Evolutionary conservation across 2,888 invertebrate genomes (phyloP).

Genomic region (Iselma pallidipennis): DNA sequence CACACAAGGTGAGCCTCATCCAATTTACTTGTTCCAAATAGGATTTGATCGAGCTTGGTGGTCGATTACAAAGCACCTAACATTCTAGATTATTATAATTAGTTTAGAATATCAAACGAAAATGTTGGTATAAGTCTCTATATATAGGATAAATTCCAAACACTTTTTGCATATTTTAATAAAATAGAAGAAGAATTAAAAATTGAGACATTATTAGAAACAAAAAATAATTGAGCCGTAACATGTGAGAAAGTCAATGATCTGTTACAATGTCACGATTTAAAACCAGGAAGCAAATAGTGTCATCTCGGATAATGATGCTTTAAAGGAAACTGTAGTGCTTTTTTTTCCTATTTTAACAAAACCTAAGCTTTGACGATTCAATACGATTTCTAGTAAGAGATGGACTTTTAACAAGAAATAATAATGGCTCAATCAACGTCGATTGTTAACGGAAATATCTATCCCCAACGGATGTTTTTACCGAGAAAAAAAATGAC

Average conservation of each 20-base stretch:
- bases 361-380: not conserved
- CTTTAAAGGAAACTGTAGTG: conserved; percentile 24
- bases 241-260: conserved; percentile 16
- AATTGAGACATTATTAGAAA: not conserved
- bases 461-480: too few species aligned
- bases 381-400: not conserved
- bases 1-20: not conserved
- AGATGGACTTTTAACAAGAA: not conserved
- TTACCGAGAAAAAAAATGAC: not conserved
- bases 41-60: not conserved
- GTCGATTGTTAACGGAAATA: not conserved
- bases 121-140: too few species aligned
- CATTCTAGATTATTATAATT: not conserved
- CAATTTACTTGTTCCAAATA: not conserved
- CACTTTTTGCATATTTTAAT: too few species aligned
- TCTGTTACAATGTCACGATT: conserved; percentile 28
- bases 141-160: too few species aligned
- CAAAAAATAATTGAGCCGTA: not conserved
- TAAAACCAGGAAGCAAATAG: conserved; percentile 27
- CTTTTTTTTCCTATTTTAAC: not conserved
- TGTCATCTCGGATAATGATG: conserved; percentile 31
- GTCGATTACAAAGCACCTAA: not conserved
- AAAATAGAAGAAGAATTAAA: too few species aligned
- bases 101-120: not conserved
- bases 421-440: not conserved